Evolutionary conservation across 2,888 invertebrate genomes (phyloP), one percentile per base, ranked within the genome.

Genomic region (Plagiodera versicolora): DNA sequence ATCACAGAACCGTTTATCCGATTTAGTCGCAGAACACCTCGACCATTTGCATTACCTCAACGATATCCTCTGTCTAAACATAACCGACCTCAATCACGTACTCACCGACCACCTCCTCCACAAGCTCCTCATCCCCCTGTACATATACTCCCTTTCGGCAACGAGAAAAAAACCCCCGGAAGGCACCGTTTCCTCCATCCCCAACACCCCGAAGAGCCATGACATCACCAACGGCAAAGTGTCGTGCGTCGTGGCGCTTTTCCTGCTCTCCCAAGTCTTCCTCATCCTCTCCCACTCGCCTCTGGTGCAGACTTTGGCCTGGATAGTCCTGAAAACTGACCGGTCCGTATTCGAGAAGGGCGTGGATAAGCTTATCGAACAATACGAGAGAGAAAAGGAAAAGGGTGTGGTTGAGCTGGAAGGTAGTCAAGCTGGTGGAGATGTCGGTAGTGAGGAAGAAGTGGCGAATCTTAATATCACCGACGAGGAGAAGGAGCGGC

Each of bases 21-120:
- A 97, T 81, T 82, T 98, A 66, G 96, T 98, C 1, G 98, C 97
- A 0, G 98, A 98, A 81, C 98, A 98, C 80, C 82, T 98, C 67
- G 98, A 99, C 81, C 96, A 98, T 79, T 85, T 98, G 11, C 98
- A 98, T 81, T 98, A 98, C 79, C 84, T 98, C 58, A 98, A 98
- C 77, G 98, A 98, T 77, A 98, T 98, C 71, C 85, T 99, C 17
- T 89, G 93, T 74, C 85, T 98, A 59, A 90, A 94, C 77, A 96
- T 98, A 71, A 89, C 91, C 54, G 93, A 94, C 75, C 83, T 98
- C 56, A 98, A 98, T 80, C 92, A 94, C 72, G 95, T 98, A 49
- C 82, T 98, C 57, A 93, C 95, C 0, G 95, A 97, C 78, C 97
- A 98, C 81, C 83, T 98, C 61, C 83, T 98, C 66, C 93, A 97